Base-by-base conservation (phyloP, 2,113 vertebrate genomes). In the Dermatemys mawii region DNA sequence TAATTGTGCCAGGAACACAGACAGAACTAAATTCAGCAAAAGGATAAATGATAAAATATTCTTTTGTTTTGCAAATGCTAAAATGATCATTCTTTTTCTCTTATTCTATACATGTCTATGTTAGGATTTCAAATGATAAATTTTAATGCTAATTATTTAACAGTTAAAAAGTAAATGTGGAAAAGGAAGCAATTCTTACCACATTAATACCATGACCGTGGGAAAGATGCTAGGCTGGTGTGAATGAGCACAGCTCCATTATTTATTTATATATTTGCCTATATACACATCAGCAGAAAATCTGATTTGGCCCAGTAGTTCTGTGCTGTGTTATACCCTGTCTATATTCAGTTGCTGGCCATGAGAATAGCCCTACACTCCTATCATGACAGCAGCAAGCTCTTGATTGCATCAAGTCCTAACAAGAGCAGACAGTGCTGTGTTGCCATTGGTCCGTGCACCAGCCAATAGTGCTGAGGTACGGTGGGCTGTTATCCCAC, bases 21-120 rank as follows among this genome's bases (percentile, higher is more conserved):
- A 44, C 29, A 35, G 55, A 21, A 49, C 51, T 81, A 63, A 29
- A 38, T 26, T 46, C 57, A 81, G 53, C 22, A 83, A 83, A 73
- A 73, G 8, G 5, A 4, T 19, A 85, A 48, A n/a, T 0, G 1
- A 67, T 32, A 35, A 27, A 0, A 0, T 27, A 26, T 80, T 88
- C n/a, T 76, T 14, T 90, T 35, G 27, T 88, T 63, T 26, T 17
- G 27, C 29, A 53, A 53, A 22, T 53, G 3, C 51, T 53, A 53
- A 53, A 53, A 21, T 73, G 19, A 27, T 26, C 22, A 29, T 78
- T 8, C n/a, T n/a, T n/a, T n/a, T n/a, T 81, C 22, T 85, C 51
- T 85, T 70, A 67, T 10, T 83, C 35, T 78, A 8, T 70, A 63
- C 38, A 3, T 78, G 81, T 32, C 38, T 35, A 7, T 17, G 21